Percentiles rank a stretch among this genome's conserved stretches.
phyloP scores from a whole-genome alignment of 2,797 vertebrate species.

The Carduelis carduelis region DNA sequence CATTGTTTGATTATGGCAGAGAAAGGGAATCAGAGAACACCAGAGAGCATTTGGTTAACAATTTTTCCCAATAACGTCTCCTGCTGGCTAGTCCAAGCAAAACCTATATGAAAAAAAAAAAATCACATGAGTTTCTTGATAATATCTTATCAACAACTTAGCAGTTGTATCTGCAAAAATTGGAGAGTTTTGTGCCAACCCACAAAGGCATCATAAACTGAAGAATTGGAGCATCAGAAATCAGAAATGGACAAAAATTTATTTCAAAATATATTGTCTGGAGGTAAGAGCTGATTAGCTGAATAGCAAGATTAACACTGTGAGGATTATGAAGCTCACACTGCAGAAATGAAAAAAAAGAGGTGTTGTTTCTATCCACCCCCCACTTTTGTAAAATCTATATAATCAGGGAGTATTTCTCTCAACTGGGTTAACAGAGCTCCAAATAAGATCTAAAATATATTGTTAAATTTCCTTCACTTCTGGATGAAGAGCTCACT shows the following conservation, averaged over 20 bases:
- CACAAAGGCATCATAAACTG: background rate
- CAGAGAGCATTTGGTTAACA: background rate
- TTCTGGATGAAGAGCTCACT: background rate
- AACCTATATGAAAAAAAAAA: background rate
- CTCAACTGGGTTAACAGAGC: background rate
- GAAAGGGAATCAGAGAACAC: background rate
- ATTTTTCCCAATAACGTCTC: background rate
- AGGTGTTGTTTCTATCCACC: background rate
- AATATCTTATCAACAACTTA: background rate
- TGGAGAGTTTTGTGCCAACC: background rate
- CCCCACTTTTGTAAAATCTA: background rate
- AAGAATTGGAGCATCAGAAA: background rate
- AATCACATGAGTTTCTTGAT: background rate
- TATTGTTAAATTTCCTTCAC: background rate
- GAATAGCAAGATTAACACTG: background rate
- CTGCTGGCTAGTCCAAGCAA: background rate
- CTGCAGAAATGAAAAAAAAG: background rate
- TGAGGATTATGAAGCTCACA: background rate
- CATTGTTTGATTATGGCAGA: background rate
- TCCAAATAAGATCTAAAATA: background rate
- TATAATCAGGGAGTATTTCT: background rate
- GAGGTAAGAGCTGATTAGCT: background rate
- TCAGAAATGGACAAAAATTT: background rate
- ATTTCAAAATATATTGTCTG: background rate
- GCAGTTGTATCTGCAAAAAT: background rate